Base-by-base conservation (phyloP, 2,113 vertebrate genomes). In the Melanocharis versteri region DNA sequence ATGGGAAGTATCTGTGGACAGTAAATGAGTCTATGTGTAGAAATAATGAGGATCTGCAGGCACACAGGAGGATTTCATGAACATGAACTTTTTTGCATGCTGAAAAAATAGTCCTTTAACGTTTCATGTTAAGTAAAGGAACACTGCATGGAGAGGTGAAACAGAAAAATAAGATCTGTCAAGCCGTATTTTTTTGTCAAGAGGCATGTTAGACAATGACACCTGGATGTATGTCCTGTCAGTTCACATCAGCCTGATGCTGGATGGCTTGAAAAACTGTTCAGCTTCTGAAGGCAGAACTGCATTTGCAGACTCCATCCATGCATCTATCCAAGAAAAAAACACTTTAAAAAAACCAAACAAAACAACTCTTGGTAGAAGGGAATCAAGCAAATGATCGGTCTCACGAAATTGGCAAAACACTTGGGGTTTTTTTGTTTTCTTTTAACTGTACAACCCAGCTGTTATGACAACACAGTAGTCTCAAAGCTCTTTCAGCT, bases 201-300 rank as follows among this genome's bases (percentile, higher is more conserved):
- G 47, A 88, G 27, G 14, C 30, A 45, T 60, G 35, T 70, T 83
- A 79, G n/a, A 65, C 7, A 79, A 66, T 91, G 91, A 82, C 91
- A 97, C 78, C 75, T 83, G 78, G 15, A 37, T 88, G 48, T 90
- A 92, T 77, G 50, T 72, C 72, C 57, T 96, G 93, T 95, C 95
- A 83, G 68, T 89, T 97, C 50, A 48, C 54, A 97, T 97, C 71
- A 95, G 31, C 42, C 16, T 85, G 64, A 70, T 65, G 39, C 15
- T 88, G 21, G 17, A 33, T 57, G 66, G 35, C 68, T 60, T 68
- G 54, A 92, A 81, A 93, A 87, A 58, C 26, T 54, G 14, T 80
- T 91, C 54, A 89, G 13, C 39, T 91, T 37, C 24, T 77, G 53
- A 95, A 60, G 61, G 44, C 39, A 95, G 60, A 89, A 35, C 21